phyloP scores from a whole-genome alignment of 2,113 vertebrate species.

The Anguilla japonica region DNA sequence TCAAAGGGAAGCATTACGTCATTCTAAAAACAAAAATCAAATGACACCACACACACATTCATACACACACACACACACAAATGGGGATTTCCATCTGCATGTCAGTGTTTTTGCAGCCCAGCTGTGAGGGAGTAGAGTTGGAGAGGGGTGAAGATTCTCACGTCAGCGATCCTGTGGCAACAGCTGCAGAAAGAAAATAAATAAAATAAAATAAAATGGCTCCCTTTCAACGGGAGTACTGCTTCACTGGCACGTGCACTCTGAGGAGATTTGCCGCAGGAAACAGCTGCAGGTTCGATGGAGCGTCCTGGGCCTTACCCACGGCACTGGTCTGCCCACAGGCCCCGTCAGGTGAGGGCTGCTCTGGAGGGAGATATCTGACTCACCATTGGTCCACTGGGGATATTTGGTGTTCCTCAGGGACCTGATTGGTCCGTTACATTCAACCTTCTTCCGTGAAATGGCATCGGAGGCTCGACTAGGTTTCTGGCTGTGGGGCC shows the following conservation, averaged over 20 bases:
- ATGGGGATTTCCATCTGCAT: not conserved
- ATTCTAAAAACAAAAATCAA: not conserved
- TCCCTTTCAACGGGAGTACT: not conserved
- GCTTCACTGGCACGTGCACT: not conserved
- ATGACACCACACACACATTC: not conserved
- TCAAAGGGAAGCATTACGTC: not conserved
- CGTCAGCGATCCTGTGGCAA: constrained; percentile 1
- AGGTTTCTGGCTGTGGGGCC: too few relatives aligned
- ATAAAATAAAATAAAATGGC: not conserved
- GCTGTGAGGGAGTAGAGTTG: not conserved
- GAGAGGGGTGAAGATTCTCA: not conserved
- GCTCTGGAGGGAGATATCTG: not conserved
- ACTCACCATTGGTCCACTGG: not conserved
- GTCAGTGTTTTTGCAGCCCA: not conserved
- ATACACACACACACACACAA: not conserved
- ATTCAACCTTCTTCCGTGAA: too few relatives aligned
- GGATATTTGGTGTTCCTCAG: not conserved
- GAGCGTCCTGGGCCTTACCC: not conserved
- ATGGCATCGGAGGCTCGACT: too few relatives aligned
- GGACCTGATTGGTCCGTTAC: too few relatives aligned
- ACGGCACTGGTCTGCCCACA: not conserved
- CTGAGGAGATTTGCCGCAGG: not conserved
- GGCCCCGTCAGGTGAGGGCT: too few relatives aligned
- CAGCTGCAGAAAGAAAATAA: not conserved
- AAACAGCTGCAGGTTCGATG: not conserved